Evolutionary conservation across 1,140 invertebrate genomes (phyloP), one percentile per base, ranked within the genome.

Genomic region (Aphidius ervi): DNA sequence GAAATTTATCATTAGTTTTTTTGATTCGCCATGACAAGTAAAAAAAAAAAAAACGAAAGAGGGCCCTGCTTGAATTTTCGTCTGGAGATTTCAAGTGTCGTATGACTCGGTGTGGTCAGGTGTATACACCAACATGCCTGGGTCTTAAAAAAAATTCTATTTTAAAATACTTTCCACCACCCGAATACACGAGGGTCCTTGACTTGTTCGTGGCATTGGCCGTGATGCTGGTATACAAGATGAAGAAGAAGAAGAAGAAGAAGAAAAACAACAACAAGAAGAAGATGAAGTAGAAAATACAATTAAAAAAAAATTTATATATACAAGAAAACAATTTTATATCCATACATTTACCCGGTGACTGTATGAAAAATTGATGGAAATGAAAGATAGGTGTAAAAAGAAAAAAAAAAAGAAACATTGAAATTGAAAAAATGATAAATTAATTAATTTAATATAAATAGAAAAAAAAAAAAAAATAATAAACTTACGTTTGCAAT

Each of bases 401-500:
- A 58, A 56, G 45, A 49, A 39, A 41, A 23, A 41, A 16, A n/a
- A 23, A 41, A 16, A n/a, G 42, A 56, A 40, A 46, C 3, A 43
- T 8, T 10, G 43, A 57, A 39, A 43, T n/a, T 47, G 45, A 58
- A 52, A 47, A 59, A 31, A 46, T n/a, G 8, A 16, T 10, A 43
- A 45, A 42, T 10, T 23, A 37, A 40, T 6, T 53, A 46, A 47
- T 7, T 23, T 10, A 45, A 20, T 42, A 55, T 52, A 31, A 49
- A 31, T 60, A 37, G 10, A 40, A 53, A 58, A 55, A 31, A 57
- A 55, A 31, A 57, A 62, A 58, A 37, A 23, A 42, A 53, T 47
- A 61, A 64, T 10, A 59, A 45, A 79, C 86, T 85, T 81, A 91
- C 89, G 82, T 79, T 85, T 87, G 81, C 94, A 97, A 65, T 86